Evolutionary conservation across 1,140 invertebrate genomes (phyloP), one percentile per base, ranked within the genome.

Genomic region (Drosophila aff.): DNA sequence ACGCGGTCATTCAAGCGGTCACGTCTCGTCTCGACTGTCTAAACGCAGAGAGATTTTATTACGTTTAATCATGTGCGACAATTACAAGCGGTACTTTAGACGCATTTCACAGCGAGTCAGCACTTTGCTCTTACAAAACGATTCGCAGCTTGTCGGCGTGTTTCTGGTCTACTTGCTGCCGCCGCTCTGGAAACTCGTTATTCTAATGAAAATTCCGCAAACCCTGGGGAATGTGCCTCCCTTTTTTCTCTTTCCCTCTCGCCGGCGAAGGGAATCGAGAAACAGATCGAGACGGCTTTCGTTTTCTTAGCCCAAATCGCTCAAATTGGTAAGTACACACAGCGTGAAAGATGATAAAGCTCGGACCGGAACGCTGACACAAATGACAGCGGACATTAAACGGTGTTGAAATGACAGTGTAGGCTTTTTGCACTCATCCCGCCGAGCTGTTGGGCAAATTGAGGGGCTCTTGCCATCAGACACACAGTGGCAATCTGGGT

Each of bases 51-150:
- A 77, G 76, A 66, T 76, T 77, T 80, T 61, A 61, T 77, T 82
- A 77, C 80, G 68, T 82, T 82, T 82, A 82, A 82, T 82, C 80
- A 82, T 82, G 79, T 82, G 80, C 79, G 68, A 82, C 80, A 82
- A 82, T 82, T 82, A 82, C 80, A 58, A 82, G 75, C 80, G 80
- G 80, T 82, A 82, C 80, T 82, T 82, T 82, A 82, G 80, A 82
- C 80, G 79, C 79, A 77, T 80, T 81, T 78, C 64, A 50, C 77
- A 55, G 79, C 60, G 65, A 61, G 43, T 59, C 52, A 47, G 59
- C 65, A 59, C 66, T 52, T 69, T 52, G 43, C 46, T 61, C 49
- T 76, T 57, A 43, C 49, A 62, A 78, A 68, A 77, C 66, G 47
- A 55, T 55, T 55, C 53, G 33, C 53, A 55, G 53, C 53, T 55